Evolutionary conservation across 1,140 invertebrate genomes (phyloP).

Genomic region (Lerema accius): DNA sequence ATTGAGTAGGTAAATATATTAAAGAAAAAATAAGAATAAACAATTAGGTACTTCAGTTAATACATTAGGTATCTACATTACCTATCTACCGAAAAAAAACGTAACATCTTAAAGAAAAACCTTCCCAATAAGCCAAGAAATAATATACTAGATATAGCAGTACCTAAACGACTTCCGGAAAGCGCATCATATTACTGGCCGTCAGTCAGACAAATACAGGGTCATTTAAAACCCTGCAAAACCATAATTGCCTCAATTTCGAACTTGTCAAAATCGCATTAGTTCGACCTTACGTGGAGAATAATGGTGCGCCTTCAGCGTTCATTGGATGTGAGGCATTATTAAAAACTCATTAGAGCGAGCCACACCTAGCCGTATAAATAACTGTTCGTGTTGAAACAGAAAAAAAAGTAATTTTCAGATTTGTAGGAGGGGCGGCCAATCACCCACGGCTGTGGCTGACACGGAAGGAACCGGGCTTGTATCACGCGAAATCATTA

Average conservation of each 20-base stretch:
- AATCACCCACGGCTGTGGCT: constrained; percentile 73
- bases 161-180: constrained; percentile 59
- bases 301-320: constrained; percentile 69
- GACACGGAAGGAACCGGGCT: constrained; percentile 71
- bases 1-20: no score
- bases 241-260: constrained; percentile 77
- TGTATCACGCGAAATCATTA: constrained; percentile 79
- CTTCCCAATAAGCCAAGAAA: no score
- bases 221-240: constrained; percentile 74
- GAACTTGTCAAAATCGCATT: constrained; percentile 82
- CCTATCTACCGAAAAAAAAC: no score
- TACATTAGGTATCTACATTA: no score
- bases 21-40: no score
- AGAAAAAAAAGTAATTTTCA: constrained; percentile 78
- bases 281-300: constrained; percentile 62
- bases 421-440: constrained; percentile 64
- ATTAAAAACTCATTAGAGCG: constrained; percentile 81
- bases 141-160: constrained; percentile 11
- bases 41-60: no score
- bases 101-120: no score
- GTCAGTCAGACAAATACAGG: constrained; percentile 59
- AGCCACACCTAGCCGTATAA: constrained; percentile 73
- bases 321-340: constrained; percentile 70
- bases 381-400: constrained; percentile 71
- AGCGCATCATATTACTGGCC: constrained; percentile 51